phyloP scores from a whole-genome alignment of 1,140 invertebrate species.

The Lasioglossum albipes region DNA sequence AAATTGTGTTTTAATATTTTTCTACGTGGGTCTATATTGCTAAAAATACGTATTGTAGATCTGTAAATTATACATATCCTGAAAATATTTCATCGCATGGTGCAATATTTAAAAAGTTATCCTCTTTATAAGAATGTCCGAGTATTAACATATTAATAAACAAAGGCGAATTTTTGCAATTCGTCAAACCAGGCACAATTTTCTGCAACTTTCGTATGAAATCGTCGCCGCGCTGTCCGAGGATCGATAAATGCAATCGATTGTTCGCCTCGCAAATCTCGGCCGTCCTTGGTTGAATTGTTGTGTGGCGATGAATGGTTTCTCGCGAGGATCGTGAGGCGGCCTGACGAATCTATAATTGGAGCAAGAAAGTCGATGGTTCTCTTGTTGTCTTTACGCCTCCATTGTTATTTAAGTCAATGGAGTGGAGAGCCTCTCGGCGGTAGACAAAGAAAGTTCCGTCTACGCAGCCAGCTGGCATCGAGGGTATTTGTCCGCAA shows the following conservation, averaged over 20 bases:
- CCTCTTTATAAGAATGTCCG: too few species aligned
- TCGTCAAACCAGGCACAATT: too few species aligned
- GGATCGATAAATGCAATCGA: neutral
- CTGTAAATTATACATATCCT: too few species aligned
- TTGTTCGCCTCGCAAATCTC: neutral
- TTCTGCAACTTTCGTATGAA: too few species aligned
- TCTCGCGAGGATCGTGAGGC: neutral
- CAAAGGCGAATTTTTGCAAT: too few species aligned
- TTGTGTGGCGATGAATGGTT: slow-evolving; percentile 5
- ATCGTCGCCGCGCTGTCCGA: too few species aligned
- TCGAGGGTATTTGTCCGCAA: neutral
- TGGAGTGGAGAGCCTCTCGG: slow-evolving; percentile 23
- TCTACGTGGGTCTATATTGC: too few species aligned
- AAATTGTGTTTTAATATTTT: too few species aligned
- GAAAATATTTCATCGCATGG: too few species aligned
- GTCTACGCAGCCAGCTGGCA: neutral
- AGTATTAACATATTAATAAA: too few species aligned
- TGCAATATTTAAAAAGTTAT: too few species aligned
- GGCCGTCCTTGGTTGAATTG: slow-evolving; percentile 25
- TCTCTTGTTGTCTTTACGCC: slow-evolving; percentile 40
- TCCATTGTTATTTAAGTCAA: slow-evolving; percentile 44
- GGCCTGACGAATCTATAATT: slow-evolving; percentile 19
- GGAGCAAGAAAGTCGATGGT: slow-evolving; percentile 34
- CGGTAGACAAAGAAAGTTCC: slow-evolving; percentile 35
- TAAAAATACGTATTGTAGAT: too few species aligned